Evolutionary conservation across 1,140 invertebrate species (phyloP).

Genomic region (Drosophila orena): DNA sequence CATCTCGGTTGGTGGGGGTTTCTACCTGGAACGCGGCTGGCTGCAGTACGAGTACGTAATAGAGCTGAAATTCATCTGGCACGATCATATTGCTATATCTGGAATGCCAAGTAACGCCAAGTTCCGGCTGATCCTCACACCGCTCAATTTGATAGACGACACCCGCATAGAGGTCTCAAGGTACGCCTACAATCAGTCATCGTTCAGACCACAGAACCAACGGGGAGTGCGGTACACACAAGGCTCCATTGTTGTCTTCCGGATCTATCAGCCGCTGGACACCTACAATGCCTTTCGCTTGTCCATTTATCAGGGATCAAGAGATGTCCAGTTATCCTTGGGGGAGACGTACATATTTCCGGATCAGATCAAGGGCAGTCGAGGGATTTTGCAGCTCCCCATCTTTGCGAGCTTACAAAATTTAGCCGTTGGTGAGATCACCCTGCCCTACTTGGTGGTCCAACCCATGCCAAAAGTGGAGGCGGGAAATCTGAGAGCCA

Average conservation of each 20-base stretch:
- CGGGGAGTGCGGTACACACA: conserved; percentile 48
- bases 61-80: conserved; percentile 90
- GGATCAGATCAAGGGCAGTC: conserved; percentile 86
- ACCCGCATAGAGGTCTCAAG: conserved; percentile 56
- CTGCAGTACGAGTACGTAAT: conserved; percentile 93
- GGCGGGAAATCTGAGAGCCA: conserved; percentile 91
- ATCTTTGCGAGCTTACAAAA: conserved; percentile 31
- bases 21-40: conserved; percentile 87
- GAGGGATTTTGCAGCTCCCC: conserved; percentile 89
- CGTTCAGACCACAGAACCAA: conserved; percentile 43
- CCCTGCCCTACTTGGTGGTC: conserved; percentile 88
- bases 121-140: conserved; percentile 40
- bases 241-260: conserved; percentile 60
- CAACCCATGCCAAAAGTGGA: conserved; percentile 89
- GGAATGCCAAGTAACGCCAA: conserved; percentile 13
- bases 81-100: conserved; percentile 46
- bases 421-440: conserved; percentile 83
- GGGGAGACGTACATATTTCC: conserved; percentile 92
- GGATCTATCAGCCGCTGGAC: conserved; percentile 54
- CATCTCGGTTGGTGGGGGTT: conserved; percentile 86
- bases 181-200: conserved; percentile 62
- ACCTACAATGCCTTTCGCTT: conserved; percentile 52
- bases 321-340: conserved; percentile 76
- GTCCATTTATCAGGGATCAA: conserved; percentile 32
- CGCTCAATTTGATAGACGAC: conserved; percentile 53